Base-by-base conservation (phyloP, 30 jellyfish, hydroid and myxozoan species). In the Hydractinia symbiolongicarpus region DNA sequence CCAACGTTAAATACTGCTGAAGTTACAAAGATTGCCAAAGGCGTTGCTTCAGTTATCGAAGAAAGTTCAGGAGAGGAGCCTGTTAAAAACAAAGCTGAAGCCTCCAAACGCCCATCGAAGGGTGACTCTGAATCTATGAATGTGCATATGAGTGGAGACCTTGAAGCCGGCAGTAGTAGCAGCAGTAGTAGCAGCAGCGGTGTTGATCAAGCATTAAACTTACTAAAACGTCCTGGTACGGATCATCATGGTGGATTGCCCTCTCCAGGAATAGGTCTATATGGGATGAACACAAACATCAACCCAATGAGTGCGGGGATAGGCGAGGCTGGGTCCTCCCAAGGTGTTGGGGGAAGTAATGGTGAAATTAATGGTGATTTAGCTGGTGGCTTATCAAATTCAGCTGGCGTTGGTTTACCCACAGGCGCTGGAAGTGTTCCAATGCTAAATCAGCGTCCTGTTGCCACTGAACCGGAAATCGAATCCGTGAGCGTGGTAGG, bases 401-500 rank as follows among this genome's bases (percentile, higher is more conserved):
- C 44, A 30, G 74, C 74, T n/a, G 19, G 52, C 74, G 74, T 64
- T 64, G 40, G 52, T 7, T 44, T 64, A n/a, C 15, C 69, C 17
- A 6, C 74, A 6, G 74, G 5, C 9, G 74, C 74, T 44, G 74
- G 74, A 51, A 64, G 40, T 51, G 19, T 64, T 7, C 74, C 74
- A 6, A 64, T 64, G 74, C 4, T 51, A 7, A 64, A 64, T 51
- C 74, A 44, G 4, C 74, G 4, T 64, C 74, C 74, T 11, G 40
- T 51, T 6, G 60, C 83, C 9, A 16, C 21, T 20, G 87, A 79
- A 66, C 87, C 87, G 9, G 84, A 61, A 44, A 79, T 79, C 64
- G 87, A 79, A 68, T 79, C 87, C 5, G 82, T 79, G 69, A 79
- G 87, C 67, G 87, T 79, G 11, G 67, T 79, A 5, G 87, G 87